A percentile compares a stretch with the other conserved stretches of the same genome.
Evolutionary conservation across 2,113 vertebrate genomes (phyloP).

Genomic region (Oriolus oriolus): DNA sequence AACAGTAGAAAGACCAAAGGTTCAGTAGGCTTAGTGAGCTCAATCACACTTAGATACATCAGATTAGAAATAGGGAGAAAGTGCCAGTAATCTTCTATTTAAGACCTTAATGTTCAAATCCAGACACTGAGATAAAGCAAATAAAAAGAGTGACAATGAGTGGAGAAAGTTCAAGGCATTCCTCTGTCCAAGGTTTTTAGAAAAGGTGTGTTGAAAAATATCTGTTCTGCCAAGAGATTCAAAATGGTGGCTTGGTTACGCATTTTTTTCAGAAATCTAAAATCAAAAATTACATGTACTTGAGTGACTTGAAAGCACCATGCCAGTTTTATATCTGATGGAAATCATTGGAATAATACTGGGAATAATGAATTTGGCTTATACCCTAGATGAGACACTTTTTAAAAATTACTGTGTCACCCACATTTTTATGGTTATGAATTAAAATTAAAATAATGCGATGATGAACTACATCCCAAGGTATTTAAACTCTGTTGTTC

Average conservation of each 20-base stretch:
- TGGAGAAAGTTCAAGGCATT: background rate
- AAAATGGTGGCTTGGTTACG: background rate
- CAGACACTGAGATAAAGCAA: background rate
- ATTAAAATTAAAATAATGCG: background rate
- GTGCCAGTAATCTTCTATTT: background rate
- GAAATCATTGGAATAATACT: background rate
- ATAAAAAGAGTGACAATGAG: background rate
- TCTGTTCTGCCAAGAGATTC: background rate
- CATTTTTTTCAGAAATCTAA: background rate
- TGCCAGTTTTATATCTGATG: background rate
- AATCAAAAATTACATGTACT: background rate
- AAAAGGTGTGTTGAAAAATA: background rate
- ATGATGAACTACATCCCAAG: background rate
- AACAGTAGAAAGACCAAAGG: background rate
- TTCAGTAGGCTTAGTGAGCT: background rate
- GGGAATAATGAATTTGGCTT: background rate
- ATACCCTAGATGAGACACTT: background rate
- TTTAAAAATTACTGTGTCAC: background rate
- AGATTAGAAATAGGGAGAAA: background rate
- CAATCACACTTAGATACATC: background rate
- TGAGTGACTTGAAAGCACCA: background rate
- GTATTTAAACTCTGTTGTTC: constrained; percentile 32
- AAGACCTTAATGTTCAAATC: background rate
- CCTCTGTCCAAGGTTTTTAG: background rate
- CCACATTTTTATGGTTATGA: background rate